A percentile compares a stretch with the other conserved stretches of the same genome.
These are phyloP conservation scores for Dendronephthya gigantea DNA, from an alignment of 64 coral and sea anemone genomes.

Conservation along the genomic window DNA sequence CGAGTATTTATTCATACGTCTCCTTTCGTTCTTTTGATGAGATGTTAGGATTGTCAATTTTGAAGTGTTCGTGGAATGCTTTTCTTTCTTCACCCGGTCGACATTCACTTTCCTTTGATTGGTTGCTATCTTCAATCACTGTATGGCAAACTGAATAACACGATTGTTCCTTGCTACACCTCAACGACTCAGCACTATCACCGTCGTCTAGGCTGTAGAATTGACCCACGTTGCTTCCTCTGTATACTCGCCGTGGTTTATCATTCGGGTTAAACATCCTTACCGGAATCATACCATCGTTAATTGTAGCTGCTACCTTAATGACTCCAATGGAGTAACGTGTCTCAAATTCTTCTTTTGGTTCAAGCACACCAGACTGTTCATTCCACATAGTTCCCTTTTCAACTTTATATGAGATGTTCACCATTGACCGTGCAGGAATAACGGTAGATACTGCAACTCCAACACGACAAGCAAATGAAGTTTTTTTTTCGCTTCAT, in stretches of 20 bases:
- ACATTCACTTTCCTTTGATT: too few relatives aligned
- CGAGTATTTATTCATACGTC: background rate
- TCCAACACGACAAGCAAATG: conserved; percentile 13
- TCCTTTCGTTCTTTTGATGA: background rate
- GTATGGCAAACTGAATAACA: background rate
- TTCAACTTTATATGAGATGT: conserved; percentile 8
- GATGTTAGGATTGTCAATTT: background rate
- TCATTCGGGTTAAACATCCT: conserved; percentile 11
- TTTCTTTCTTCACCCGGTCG: background rate
- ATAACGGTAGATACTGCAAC: conserved; percentile 11
- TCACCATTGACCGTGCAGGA: conserved; percentile 3
- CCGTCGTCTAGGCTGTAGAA: background rate
- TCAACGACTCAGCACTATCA: too few relatives aligned
- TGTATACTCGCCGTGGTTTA: background rate
- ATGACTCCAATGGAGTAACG: background rate
- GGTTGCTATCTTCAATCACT: background rate
- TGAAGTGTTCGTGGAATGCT: background rate
- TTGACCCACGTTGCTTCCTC: background rate
- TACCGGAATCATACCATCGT: background rate
- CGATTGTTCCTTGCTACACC: background rate
- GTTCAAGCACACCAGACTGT: background rate
- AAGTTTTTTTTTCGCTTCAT: conserved; percentile 13
- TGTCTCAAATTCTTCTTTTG: background rate
- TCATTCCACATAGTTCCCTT: conserved; percentile 2
- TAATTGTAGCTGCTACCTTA: background rate